These are phyloP conservation scores for Drosophila ogumai DNA, from an alignment of 1,140 invertebrate species.

Conservation along the genomic window DNA sequence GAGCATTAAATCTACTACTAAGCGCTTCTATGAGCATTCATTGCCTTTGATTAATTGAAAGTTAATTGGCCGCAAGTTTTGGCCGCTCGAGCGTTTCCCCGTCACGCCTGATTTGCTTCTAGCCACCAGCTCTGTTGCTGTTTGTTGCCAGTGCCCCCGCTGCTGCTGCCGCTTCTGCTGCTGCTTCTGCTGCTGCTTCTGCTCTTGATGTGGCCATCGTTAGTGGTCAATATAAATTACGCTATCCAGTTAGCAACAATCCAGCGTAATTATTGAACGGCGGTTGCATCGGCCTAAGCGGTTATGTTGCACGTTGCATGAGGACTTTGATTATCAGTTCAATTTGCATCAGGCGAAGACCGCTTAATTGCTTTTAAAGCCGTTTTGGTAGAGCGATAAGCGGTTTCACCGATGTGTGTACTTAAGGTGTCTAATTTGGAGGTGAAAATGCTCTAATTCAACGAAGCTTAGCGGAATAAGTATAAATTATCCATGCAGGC, in stretches of 20 bases:
- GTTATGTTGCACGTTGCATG: constrained; percentile 39
- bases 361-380: constrained; percentile 4
- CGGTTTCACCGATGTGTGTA: not conserved
- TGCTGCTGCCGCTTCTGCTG: not conserved
- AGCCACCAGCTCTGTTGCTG: not conserved
- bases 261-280: constrained; percentile 27
- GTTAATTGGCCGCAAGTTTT: constrained; percentile 69
- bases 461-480: too few species aligned
- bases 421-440: not conserved
- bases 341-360: constrained; percentile 23
- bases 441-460: not conserved
- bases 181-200: constrained; percentile 3
- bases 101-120: constrained; percentile 62
- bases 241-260: constrained; percentile 35
- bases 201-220: constrained; percentile 4
- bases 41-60: constrained; percentile 77
- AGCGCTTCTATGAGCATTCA: constrained; percentile 44
- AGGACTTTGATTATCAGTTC: constrained; percentile 34
- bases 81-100: constrained; percentile 47
- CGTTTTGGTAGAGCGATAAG: not conserved
- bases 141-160: not conserved
- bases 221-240: constrained; percentile 40
- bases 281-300: constrained; percentile 28
- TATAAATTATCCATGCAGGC: not conserved
- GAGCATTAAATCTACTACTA: constrained; percentile 54